A percentile compares a stretch with the other conserved stretches of the same genome.
Conservation (phyloP, 2,113 vertebrate genomes). For the Mustelus asterias region DNA sequence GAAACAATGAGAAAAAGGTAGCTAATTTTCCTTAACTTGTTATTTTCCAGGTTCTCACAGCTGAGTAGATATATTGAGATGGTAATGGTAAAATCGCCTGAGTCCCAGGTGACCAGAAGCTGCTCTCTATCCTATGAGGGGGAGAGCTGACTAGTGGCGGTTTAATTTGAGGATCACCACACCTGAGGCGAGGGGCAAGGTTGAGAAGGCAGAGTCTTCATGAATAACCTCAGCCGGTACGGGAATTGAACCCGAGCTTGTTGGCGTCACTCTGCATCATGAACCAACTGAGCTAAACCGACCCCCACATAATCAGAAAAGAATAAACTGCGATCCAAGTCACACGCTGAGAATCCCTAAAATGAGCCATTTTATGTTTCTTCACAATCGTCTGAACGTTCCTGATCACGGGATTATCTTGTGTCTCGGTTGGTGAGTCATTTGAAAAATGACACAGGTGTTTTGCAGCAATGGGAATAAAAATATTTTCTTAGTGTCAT, state of each 20-base stretch:
- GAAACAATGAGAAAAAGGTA: background rate
- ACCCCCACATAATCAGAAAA: background rate
- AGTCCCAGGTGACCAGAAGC: no score
- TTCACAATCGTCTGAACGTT: background rate
- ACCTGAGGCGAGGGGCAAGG: no score
- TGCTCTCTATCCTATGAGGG: no score
- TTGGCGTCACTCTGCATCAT: no score
- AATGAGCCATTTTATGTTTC: background rate
- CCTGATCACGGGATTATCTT: background rate
- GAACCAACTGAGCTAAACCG: no score
- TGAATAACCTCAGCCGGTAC: no score
- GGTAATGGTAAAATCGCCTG: no score
- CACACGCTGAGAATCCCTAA: background rate
- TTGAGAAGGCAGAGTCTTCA: no score
- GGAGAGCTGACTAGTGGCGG: no score
- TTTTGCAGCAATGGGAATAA: background rate
- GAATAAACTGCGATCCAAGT: background rate
- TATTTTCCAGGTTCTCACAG: background rate
- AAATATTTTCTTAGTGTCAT: background rate
- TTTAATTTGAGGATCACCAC: no score
- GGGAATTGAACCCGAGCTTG: no score
- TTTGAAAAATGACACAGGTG: background rate
- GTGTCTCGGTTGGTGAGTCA: background rate
- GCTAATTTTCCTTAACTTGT: background rate
- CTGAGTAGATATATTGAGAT: background rate